These are phyloP conservation scores for Drosophila quinaria DNA, from an alignment of 2,888 invertebrate species.

Conservation along the genomic window DNA sequence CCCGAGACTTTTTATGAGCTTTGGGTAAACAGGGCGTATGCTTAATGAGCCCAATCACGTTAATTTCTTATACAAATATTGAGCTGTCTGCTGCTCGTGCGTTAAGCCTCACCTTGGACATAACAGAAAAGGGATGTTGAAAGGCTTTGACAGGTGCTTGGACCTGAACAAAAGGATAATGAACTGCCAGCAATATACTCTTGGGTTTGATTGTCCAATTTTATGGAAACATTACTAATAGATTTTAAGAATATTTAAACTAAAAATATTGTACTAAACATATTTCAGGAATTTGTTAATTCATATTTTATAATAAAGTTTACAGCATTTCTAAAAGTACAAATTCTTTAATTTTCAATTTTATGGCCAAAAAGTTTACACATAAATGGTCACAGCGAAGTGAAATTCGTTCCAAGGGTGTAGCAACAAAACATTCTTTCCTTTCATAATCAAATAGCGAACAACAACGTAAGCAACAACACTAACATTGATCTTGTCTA, in stretches of 20 bases:
- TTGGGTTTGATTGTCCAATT: conserved; percentile 10
- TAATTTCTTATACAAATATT: conserved; percentile 71
- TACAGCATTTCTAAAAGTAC: too few relatives aligned
- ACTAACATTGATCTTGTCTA: conserved; percentile 70
- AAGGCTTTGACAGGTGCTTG: conserved; percentile 28
- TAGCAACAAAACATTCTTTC: conserved; percentile 36
- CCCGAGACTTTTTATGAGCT: conserved; percentile 58
- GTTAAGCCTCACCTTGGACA: conserved; percentile 30
- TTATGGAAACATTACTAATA: not conserved
- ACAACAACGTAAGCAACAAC: conserved; percentile 7
- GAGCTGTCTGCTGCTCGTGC: conserved; percentile 61
- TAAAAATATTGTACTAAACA: too few relatives aligned
- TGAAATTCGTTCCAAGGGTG: conserved; percentile 76
- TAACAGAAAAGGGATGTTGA: not conserved
- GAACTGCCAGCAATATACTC: conserved; percentile 27
- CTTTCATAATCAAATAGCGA: conserved; percentile 53
- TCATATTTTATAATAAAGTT: too few relatives aligned
- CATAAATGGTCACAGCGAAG: conserved; percentile 52
- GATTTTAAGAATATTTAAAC: not conserved
- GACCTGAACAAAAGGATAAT: conserved; percentile 44
- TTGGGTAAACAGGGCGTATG: conserved; percentile 57
- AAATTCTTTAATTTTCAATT: too few relatives aligned
- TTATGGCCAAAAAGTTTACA: conserved; percentile 48
- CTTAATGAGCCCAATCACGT: conserved; percentile 82
- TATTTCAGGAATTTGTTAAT: not conserved